These are phyloP conservation scores for Junonia oenone DNA, from an alignment of 2,888 invertebrate species.

Conservation along the genomic window DNA sequence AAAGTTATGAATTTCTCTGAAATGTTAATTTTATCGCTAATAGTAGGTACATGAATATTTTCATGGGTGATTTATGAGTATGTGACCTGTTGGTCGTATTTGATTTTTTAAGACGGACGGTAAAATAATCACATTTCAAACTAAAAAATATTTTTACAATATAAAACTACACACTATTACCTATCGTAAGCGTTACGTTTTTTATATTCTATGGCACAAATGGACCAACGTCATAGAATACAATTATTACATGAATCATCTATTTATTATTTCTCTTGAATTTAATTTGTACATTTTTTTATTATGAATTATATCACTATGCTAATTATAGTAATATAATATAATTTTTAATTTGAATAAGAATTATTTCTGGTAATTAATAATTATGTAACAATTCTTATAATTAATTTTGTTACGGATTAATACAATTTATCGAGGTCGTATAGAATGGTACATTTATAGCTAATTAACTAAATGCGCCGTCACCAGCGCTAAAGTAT, in stretches of 20 bases:
- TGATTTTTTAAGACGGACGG: background rate
- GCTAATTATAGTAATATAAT: no score
- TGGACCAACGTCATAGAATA: background rate
- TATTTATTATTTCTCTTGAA: no score
- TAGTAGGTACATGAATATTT: background rate
- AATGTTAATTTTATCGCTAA: background rate
- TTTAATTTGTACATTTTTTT: no score
- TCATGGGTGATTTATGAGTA: background rate
- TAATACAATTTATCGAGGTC: background rate
- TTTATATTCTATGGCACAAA: slow-evolving; percentile 24
- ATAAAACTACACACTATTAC: slow-evolving; percentile 12
- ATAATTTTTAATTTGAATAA: no score
- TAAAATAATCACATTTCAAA: background rate
- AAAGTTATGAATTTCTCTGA: background rate
- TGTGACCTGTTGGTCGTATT: background rate
- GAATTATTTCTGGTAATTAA: no score
- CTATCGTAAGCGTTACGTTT: slow-evolving; percentile 18
- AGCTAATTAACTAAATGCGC: background rate
- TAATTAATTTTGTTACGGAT: no score
- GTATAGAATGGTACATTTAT: background rate
- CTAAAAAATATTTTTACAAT: background rate
- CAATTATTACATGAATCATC: background rate
- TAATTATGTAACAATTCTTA: no score
- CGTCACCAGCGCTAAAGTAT: background rate
- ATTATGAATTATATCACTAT: background rate